Base-by-base conservation (phyloP, 2,113 vertebrate genomes). In the Chaetodon trifascialis region DNA sequence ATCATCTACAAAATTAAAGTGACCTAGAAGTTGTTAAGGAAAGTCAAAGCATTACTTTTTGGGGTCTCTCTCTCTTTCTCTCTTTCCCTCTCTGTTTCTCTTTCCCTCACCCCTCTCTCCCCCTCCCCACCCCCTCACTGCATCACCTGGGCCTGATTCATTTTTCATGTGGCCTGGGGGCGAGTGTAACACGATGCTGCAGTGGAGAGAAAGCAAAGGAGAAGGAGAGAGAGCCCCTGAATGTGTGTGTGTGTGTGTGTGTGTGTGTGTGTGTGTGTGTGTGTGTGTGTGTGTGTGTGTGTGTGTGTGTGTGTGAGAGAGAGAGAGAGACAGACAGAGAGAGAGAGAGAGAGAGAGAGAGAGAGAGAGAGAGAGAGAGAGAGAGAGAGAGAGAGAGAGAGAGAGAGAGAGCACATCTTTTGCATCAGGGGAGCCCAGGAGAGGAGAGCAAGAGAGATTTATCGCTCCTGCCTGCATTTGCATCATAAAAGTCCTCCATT, bases 401-500 rank as follows among this genome's bases (percentile, higher is more conserved):
- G 47, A 51, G 52, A 66, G 77, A 68, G 70, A 82, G 78, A 77
- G 80, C 62, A 79, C 71, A 90, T 92, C 77, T 92, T 86, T 86
- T 90, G 84, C 72, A 91, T 88, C 86, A 85, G 79, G 74, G 73
- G 84, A 91, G 71, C 75, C 76, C 79, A 88, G 73, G 84, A 89
- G 85, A 76, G 85, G 76, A 75, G 86, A 80, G 79, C 52, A 34
- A 64, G 67, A 68, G 81, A 93, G 85, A 94, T 95, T 94, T 94
- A 94, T 94, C 78, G 51, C 85, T 76, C 69, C 86, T 92, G 86
- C 91, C 89, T 88, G 78, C 79, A 89, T 91, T 92, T 93, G 90
- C 89, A 95, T 94, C 91, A 93, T 93, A 93, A 92, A 93, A 89
- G 86, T 85, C 81, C 86, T 90, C 87, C 77, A 86, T 92, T 92